phyloP scores from a whole-genome alignment of 2,888 invertebrate species.

The Dolichopus griseipennis region DNA sequence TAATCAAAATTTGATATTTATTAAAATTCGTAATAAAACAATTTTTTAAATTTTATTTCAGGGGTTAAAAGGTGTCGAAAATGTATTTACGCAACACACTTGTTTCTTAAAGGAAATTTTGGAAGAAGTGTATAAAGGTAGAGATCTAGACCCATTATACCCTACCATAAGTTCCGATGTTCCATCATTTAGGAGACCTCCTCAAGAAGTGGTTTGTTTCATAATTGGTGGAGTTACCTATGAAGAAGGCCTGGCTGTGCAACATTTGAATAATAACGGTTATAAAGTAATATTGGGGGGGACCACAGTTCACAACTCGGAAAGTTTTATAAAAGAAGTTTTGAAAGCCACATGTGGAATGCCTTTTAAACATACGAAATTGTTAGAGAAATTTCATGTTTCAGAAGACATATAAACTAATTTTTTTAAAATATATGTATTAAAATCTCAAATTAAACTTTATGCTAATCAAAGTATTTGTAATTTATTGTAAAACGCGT shows the following conservation, averaged over 20 bases:
- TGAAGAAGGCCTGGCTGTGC: constrained; percentile 83
- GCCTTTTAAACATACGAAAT: constrained; percentile 54
- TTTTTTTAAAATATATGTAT: no score
- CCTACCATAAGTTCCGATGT: constrained; percentile 69
- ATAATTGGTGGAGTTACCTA: constrained; percentile 94
- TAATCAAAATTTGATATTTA: no score
- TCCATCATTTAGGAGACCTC: constrained; percentile 50
- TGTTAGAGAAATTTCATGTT: constrained; percentile 26
- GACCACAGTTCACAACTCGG: constrained; percentile 83
- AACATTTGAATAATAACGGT: constrained; percentile 64
- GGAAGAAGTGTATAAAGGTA: constrained; percentile 83
- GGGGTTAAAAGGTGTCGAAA: constrained; percentile 92
- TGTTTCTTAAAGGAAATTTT: constrained; percentile 81
- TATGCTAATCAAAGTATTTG: no score
- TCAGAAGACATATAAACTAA: constrained; percentile 18
- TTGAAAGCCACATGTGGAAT: constrained; percentile 57
- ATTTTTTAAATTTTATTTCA: constrained; percentile 29
- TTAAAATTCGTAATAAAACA: no score
- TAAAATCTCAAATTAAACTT: no score
- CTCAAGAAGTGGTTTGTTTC: constrained; percentile 92
- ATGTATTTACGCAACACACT: constrained; percentile 98
- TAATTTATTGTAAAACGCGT: no score
- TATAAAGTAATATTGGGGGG: constrained; percentile 80
- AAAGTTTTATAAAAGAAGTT: constrained; percentile 70
- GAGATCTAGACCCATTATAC: constrained; percentile 75